Evolutionary conservation across 2,888 invertebrate genomes (phyloP).

Genomic region (Stenolophus ochropezus): DNA sequence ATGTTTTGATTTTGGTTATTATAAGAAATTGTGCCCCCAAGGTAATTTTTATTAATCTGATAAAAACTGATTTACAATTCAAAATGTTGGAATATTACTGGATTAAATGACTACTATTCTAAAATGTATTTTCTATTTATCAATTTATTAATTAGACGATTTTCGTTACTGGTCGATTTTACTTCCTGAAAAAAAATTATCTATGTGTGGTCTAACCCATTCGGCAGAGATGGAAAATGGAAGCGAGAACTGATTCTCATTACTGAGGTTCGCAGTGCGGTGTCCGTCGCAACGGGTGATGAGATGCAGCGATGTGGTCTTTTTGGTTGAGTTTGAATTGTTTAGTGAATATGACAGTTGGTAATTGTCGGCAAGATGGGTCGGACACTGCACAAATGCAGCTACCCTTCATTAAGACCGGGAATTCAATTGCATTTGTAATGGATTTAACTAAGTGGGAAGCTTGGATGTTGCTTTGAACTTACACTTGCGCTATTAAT

Average conservation of each 20-base stretch:
- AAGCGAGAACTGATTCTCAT: conserved; percentile 11
- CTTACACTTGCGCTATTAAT: neutral
- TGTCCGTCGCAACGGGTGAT: neutral
- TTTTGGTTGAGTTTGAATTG: conserved; percentile 16
- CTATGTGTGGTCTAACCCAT: no score
- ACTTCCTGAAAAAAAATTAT: no score
- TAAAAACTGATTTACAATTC: no score
- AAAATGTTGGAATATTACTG: no score
- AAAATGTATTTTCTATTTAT: no score
- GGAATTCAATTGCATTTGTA: neutral
- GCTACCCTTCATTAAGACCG: neutral
- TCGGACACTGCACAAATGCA: neutral
- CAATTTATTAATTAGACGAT: no score
- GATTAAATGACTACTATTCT: no score
- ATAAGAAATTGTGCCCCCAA: no score
- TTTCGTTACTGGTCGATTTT: no score
- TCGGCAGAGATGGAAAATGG: no score
- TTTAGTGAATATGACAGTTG: conserved; percentile 10
- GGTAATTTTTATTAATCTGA: no score
- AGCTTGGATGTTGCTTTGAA: neutral
- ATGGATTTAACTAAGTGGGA: neutral
- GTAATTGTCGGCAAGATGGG: neutral
- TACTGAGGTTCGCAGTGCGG: neutral
- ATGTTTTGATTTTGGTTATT: no score
- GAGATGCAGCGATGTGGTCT: neutral